Conservation (phyloP, 2,888 invertebrate species). For the Xestoiulus laeticollis region DNA sequence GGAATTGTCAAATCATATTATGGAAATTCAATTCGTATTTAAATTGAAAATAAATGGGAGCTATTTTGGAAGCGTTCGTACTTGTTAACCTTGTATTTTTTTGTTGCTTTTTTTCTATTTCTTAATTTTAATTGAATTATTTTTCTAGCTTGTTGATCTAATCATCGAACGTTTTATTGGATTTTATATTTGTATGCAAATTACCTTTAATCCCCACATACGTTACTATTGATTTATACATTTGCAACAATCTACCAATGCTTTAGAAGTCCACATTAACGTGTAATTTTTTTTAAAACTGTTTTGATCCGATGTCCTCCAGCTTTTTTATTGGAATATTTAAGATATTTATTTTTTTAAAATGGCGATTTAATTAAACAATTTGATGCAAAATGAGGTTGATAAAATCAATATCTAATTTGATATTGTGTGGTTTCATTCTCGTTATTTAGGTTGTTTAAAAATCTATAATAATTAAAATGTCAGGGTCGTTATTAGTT, state of each 20-base stretch:
- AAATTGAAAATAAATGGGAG: neutral
- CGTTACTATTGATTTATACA: neutral
- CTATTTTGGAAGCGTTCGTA: neutral
- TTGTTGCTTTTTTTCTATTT: neutral
- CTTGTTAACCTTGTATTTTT: neutral
- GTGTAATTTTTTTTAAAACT: neutral
- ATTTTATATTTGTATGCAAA: conserved; percentile 15
- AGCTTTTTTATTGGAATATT: too few relatives aligned
- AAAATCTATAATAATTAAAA: too few relatives aligned
- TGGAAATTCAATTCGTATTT: neutral
- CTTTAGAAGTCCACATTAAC: too few relatives aligned
- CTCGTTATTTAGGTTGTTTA: too few relatives aligned
- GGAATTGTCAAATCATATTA: too few relatives aligned
- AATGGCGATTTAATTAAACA: too few relatives aligned
- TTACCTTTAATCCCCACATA: neutral
- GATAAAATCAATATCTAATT: too few relatives aligned
- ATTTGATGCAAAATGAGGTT: too few relatives aligned
- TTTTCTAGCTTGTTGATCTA: neutral
- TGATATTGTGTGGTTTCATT: too few relatives aligned
- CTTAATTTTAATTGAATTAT: neutral
- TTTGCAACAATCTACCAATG: neutral
- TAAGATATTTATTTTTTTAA: too few relatives aligned
- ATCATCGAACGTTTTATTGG: neutral
- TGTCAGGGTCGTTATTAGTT: too few relatives aligned
- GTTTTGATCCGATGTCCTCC: neutral